phyloP scores from a whole-genome alignment of 2,797 vertebrate genomes.

The Peromyscus aztecus region DNA sequence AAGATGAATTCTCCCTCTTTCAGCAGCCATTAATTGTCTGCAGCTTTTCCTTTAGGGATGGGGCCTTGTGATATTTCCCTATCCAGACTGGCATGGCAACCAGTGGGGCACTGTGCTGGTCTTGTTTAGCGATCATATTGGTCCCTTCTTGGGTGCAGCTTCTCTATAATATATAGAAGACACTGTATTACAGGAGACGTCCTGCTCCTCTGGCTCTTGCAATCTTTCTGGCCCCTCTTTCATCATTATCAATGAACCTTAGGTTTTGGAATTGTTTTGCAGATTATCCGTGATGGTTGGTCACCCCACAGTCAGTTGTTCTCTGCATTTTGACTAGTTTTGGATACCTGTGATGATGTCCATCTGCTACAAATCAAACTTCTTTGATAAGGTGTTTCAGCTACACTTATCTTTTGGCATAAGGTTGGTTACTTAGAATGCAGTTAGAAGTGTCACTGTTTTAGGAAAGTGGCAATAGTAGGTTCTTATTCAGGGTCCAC shows the following conservation, averaged over 20 bases:
- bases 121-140: background rate
- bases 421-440: background rate
- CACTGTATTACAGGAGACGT: background rate
- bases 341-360: background rate
- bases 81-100: background rate
- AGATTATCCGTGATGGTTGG: background rate
- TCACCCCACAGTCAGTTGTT: background rate
- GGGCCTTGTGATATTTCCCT: background rate
- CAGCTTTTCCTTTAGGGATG: background rate
- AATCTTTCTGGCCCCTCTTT: background rate
- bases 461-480: background rate
- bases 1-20: background rate
- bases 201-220: background rate
- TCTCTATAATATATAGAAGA: background rate
- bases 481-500: background rate
- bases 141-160: background rate
- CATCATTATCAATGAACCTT: background rate
- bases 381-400: background rate
- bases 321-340: background rate
- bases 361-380: background rate
- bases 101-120: background rate
- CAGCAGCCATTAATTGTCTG: background rate
- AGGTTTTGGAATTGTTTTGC: background rate
- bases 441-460: background rate
- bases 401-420: too few species aligned